Base-by-base conservation (phyloP, 2,888 invertebrate species). In the Drosophila maculinotata region DNA sequence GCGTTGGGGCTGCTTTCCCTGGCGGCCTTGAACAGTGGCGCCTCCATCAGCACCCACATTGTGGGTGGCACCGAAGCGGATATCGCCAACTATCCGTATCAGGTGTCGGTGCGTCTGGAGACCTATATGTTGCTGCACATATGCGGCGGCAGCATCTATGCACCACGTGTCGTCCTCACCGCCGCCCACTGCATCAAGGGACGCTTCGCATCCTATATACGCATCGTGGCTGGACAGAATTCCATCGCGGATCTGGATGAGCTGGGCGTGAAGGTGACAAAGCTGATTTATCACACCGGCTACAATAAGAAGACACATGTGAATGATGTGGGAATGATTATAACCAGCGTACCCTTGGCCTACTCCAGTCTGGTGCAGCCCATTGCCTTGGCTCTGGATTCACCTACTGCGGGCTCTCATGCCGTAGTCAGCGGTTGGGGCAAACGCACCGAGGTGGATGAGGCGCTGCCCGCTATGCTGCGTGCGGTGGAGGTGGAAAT, bases 241-340 rank as follows among this genome's bases (percentile, higher is more conserved):
- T 82, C 87, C 0, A 80, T 89, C 7, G 78, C 77, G 2, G 86
- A 84, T 56, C 62, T 73, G 23, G 69, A 78, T 0, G 79, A 89
- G 36, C 59, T 67, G 68, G 87, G 88, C 1, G 65, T 87, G 0
- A 74, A 62, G 45, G 86, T 82, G 6, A 72, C 48, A 25, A 89
- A 81, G 39, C 42, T 89, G 38, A 87, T 88, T 9, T 60, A 53
- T 28, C 87, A 87, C 63, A 56, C 23, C 4, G 80, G 77, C 26
- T 89, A 85, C 49, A 83, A 79, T 31, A 81, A 89, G 44, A 83
- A 79, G 36, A 83, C 88, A 0, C 92, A 93, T 90, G 93, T 94
- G 56, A 92, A 92, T 67, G 94, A 94, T 56, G 90, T 94, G 3
- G 94, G 93, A 0, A 70, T 94, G 1, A 85, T 94, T 8, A 92